Evolutionary conservation across 2,888 invertebrate genomes (phyloP), one percentile per base, ranked within the genome.

Genomic region (Cataglyphis albicans): DNA sequence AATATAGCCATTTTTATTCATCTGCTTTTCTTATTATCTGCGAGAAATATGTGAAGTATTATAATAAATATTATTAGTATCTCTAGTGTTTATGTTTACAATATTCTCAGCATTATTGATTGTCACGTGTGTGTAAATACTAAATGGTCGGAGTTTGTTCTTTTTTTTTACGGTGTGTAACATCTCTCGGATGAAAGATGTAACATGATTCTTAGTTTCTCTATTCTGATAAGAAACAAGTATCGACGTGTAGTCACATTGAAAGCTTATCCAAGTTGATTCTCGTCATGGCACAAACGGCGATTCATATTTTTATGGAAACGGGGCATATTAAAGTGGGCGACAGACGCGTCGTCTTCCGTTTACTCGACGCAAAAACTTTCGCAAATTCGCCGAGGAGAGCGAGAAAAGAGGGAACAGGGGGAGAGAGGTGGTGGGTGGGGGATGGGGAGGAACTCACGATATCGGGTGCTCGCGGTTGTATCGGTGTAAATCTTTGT

Each of bases 401-500:
- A 35, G 18, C 15, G 18, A 83, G 21, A 25, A n/a, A 44, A 63
- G 48, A 70, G 41, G 32, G 32, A 70, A 44, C 70, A 78, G 44
- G 44, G 44, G 68, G 38, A 57, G 72, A 6, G 78, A 68, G 44
- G 44, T 48, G 10, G 59, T 41, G 44, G 57, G n/a, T n/a, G 15
- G 4, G 1, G 25, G 25, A 25, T 1, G 38, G 38, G 6, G 35
- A 6, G 6, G 0, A 35, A 35, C 35, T 35, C 35, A 35, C 35
- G 35, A 5, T 44, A 44, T 41, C 59, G 84, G 52, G 52, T 68
- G 75, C 84, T 67, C 52, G 57, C 84, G 63, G 81, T 85, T 85
- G 85, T 88, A 92, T 93, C 91, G 89, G 90, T 88, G 91, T 93
- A 93, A 93, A 92, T 93, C 92, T 92, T 92, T 92, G 92, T 92